Evolutionary conservation across 92 coral and sea anemone species (phyloP).

Genomic region (Paramuricea clavata): DNA sequence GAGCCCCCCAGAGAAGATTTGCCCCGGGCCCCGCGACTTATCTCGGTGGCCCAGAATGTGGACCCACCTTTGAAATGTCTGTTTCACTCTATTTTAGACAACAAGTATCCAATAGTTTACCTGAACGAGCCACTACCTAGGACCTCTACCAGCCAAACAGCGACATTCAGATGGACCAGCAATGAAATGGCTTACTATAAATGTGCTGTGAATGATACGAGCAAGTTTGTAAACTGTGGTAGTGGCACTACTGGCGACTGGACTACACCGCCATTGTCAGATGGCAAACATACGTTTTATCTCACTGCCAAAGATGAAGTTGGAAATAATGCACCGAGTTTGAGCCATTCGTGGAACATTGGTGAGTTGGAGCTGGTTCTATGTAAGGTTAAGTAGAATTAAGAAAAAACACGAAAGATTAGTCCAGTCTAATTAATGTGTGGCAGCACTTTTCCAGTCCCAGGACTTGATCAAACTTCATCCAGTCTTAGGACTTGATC

Average conservation of each 20-base stretch:
- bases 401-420: too few relatives aligned
- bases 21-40: too few relatives aligned
- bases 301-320: constrained; percentile 23
- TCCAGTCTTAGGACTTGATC: too few relatives aligned
- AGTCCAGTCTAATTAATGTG: too few relatives aligned
- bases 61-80: neutral
- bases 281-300: constrained; percentile 9
- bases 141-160: constrained; percentile 1
- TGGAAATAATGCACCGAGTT: constrained; percentile 16
- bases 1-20: too few relatives aligned
- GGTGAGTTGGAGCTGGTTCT: neutral
- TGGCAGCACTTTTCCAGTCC: too few relatives aligned
- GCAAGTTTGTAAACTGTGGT: neutral
- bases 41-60: too few relatives aligned
- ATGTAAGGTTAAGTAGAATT: too few relatives aligned
- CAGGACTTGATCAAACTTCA: too few relatives aligned
- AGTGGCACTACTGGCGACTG: constrained; percentile 40
- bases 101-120: constrained; percentile 1
- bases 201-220: constrained; percentile 53
- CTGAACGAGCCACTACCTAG: constrained; percentile 15
- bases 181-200: constrained; percentile 49
- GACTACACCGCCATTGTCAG: constrained; percentile 3
- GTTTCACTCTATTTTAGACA: constrained; percentile 8
- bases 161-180: constrained; percentile 43
- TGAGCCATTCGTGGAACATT: constrained; percentile 22